These are phyloP conservation scores for Aphidius colemani DNA, from an alignment of 2,888 invertebrate genomes.

Conservation along the genomic window DNA sequence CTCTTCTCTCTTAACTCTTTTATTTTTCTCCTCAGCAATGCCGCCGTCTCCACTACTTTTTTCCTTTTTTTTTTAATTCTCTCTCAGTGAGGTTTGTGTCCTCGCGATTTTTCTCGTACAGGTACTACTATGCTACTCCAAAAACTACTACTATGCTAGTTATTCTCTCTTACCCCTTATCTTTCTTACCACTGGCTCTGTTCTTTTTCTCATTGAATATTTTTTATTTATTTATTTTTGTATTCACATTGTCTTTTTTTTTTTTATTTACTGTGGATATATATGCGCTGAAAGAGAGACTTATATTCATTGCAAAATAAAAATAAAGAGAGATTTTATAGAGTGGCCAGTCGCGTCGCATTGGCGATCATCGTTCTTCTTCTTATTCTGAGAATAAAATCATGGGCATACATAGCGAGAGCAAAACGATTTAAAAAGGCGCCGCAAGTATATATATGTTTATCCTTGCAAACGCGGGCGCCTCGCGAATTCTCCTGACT, in stretches of 20 bases:
- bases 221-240: constrained; percentile 28
- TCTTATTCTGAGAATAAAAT: constrained; percentile 36
- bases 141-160: neutral
- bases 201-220: constrained; percentile 25
- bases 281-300: neutral
- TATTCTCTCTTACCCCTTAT: constrained; percentile 15
- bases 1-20: constrained; percentile 20
- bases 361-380: constrained; percentile 34
- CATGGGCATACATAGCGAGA: constrained; percentile 22
- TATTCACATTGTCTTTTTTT: constrained; percentile 24
- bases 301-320: neutral
- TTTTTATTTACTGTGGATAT: constrained; percentile 16
- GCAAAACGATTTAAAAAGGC: constrained; percentile 35
- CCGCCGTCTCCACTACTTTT: constrained; percentile 20
- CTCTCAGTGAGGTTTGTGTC: neutral
- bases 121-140: neutral
- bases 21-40: constrained; percentile 20
- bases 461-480: constrained; percentile 26
- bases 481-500: constrained; percentile 25
- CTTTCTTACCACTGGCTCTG: constrained; percentile 22
- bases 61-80: too few relatives aligned
- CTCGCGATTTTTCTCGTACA: constrained; percentile 30
- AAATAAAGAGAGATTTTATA: constrained; percentile 15
- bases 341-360: constrained; percentile 11
- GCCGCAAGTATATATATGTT: constrained; percentile 29